Base-by-base conservation (phyloP, 2,888 invertebrate genomes). In the Pharmacophagus antenor region DNA sequence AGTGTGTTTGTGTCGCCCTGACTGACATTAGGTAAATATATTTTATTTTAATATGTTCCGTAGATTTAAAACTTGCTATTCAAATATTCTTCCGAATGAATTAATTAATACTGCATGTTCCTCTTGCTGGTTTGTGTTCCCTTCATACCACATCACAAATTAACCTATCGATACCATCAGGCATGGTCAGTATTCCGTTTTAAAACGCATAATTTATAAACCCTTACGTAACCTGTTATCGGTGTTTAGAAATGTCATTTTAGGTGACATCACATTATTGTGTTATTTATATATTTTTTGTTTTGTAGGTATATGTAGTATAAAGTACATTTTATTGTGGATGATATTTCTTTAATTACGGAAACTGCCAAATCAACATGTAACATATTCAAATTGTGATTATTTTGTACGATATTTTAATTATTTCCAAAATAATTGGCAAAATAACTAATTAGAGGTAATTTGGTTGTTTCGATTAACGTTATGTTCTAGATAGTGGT, bases 21-120 rank as follows among this genome's bases (percentile, higher is more conserved):
- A 88, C 82, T 75, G 82, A 84, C 76, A 79, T 82, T 81, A 86
- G 89, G 89, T 90, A 90, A 90, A 86, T 90, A 90, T 90, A 76
- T 82, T 86, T 88, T 85, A 80, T 76, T 80, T 84, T 86, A 81
- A 84, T 87, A 77, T 70, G 66, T 80, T 80, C 73, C 70, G 80
- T 84, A 85, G 82, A 82, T 76, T 79, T 81, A 82, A 80, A 79
- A 74, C 82, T 82, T 77, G 86, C 86, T 88, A 80, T 79, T 73
- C 80, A 82, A 60, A 81, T 78, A 74, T 83, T 83, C 82, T 82
- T 76, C 82, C 82, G 88, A 89, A 88, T 89, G 88, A 80, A 84
- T 85, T 87, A 87, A 87, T 88, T 82, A 71, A 71, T 77, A 73
- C 70, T 87, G 88, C 85, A 88, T 88, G 88, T 77, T 71, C 78